Evolutionary conservation across 2,113 vertebrate species (phyloP).

Genomic region (Alethe castanea): DNA sequence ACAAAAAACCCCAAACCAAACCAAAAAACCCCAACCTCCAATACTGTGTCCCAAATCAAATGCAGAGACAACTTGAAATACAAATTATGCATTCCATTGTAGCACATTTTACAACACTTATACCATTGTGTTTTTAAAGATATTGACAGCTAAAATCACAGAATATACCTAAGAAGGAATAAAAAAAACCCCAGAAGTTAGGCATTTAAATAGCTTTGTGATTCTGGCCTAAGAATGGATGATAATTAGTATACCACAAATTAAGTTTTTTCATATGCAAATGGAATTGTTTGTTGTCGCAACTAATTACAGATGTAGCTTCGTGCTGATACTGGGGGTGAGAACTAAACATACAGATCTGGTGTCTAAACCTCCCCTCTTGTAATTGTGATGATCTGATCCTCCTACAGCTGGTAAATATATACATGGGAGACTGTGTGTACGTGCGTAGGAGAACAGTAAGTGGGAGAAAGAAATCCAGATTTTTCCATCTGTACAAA

Average conservation of each 20-base stretch:
- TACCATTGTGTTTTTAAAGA: not conserved
- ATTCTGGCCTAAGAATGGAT: not conserved
- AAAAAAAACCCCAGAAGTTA: not conserved
- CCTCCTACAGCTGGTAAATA: not conserved
- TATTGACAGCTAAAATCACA: not conserved
- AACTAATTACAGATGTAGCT: not conserved
- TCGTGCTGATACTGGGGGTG: not conserved
- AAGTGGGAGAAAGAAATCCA: constrained; percentile 18
- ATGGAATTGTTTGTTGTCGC: not conserved
- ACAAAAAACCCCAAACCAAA: not conserved
- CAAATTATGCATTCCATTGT: not conserved
- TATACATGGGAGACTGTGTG: not conserved
- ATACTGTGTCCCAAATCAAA: not conserved
- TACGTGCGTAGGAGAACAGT: not conserved
- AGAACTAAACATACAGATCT: not conserved
- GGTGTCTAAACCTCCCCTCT: not conserved
- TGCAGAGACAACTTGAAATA: not conserved
- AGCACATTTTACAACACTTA: not conserved
- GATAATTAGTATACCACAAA: not conserved
- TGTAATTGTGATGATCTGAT: not conserved
- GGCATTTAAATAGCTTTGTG: not conserved
- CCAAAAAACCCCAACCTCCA: not conserved
- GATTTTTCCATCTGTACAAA: constrained; percentile 22
- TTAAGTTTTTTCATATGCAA: not conserved
- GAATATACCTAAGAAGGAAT: not conserved